phyloP scores from a whole-genome alignment of 2,888 invertebrate genomes.

The Apeira syringaria region DNA sequence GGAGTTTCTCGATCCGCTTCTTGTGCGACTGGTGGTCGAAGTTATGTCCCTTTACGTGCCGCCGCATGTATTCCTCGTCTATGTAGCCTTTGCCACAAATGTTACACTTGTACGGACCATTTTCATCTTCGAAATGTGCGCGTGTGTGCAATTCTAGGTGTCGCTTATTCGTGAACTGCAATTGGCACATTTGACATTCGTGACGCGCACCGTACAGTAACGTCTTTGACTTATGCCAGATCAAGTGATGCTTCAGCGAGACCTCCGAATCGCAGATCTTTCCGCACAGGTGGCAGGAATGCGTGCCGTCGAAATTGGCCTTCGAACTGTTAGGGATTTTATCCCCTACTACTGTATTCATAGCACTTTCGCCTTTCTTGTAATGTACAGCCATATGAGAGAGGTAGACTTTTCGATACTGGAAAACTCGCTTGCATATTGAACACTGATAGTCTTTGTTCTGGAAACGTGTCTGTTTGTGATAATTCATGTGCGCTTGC shows the following conservation, averaged over 20 bases:
- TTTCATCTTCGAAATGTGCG: conserved; percentile 77
- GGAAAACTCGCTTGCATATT: conserved; percentile 75
- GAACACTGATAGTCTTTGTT: conserved; percentile 77
- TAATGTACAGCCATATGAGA: conserved; percentile 77
- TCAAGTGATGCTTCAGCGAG: conserved; percentile 69
- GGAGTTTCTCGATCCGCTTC: conserved; percentile 63
- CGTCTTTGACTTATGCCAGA: conserved; percentile 74
- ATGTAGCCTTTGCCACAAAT: conserved; percentile 80
- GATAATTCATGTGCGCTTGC: conserved; percentile 73
- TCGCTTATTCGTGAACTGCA: conserved; percentile 74
- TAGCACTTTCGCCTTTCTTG: conserved; percentile 68
- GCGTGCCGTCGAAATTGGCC: conserved; percentile 50
- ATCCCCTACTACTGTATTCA: conserved; percentile 62
- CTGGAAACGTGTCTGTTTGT: conserved; percentile 76
- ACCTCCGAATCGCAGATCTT: conserved; percentile 71
- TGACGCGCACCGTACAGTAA: conserved; percentile 67
- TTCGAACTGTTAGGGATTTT: conserved; percentile 40
- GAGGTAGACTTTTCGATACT: conserved; percentile 66
- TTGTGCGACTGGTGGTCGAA: conserved; percentile 70
- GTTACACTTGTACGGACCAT: conserved; percentile 76
- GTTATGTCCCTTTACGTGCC: conserved; percentile 81
- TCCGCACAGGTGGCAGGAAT: conserved; percentile 71
- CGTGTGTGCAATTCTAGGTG: conserved; percentile 72
- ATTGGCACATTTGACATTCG: conserved; percentile 73
- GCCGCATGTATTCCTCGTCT: conserved; percentile 73